Evolutionary conservation across 2,113 vertebrate species (phyloP), one percentile per base, ranked within the genome.

Genomic region (Forbesichthys papilliferus): DNA sequence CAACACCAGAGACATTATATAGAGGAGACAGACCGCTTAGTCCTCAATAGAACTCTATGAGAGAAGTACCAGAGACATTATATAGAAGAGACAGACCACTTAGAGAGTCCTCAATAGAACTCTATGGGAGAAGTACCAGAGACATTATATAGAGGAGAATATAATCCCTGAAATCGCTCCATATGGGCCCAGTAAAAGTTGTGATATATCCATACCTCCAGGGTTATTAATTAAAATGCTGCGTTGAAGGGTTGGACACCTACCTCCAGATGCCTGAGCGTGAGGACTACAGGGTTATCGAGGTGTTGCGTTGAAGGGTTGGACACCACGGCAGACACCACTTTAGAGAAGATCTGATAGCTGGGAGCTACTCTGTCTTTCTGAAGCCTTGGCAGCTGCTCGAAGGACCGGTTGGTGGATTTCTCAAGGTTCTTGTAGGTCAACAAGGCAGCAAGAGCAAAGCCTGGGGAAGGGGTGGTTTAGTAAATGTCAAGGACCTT

Each of bases 261-360:
- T 82, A 91, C 89, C 87, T 87, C 11, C 0, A 4, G 11, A 68
- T 93, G 89, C 64, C 63, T 85, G 79, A 96, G 89, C 64, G 84
- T 83, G 36, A 96, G 82, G 6, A 54, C 87, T 66, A 95, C 83
- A 0, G 79, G 69, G 0, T 60, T 27, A 42, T 36, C 49, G 12
- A 95, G 90, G 0, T 78, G 48, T 48, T 75, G 10, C 0, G 91
- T 92, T 11, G 89, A 57, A 0, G 64, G 82, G 79, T 93, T 94
- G 60, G 90, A 93, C 61, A 94, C 81, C 49, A 94, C 88, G 8
- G 89, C 90, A 0, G 92, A 92, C 75, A 91, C 92, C 46, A 75
- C 91, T 27, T 0, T 90, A 48, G 89, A 94, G 78, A 81, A 70
- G 6, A 77, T 48, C 49, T 81, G 68, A 56, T 86, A 79, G 11